Conservation (phyloP, 1,140 invertebrate species). For the Hetaerina americana region DNA sequence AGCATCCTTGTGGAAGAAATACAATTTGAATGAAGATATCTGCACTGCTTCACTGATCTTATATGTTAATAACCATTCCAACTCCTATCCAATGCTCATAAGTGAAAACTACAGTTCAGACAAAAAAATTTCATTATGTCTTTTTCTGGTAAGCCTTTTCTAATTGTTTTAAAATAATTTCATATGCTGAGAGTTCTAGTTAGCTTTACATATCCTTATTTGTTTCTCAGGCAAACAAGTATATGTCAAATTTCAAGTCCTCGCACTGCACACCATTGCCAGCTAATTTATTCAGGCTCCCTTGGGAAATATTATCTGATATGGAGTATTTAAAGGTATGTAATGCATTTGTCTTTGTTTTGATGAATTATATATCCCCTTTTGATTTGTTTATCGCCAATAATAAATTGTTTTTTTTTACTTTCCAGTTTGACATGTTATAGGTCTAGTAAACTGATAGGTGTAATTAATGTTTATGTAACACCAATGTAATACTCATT, state of each 20-base stretch:
- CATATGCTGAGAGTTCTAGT: background rate
- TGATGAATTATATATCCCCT: too few relatives aligned
- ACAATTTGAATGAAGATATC: conserved; percentile 32
- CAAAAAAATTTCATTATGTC: conserved; percentile 38
- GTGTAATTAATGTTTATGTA: too few relatives aligned
- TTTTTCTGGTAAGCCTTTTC: conserved; percentile 41
- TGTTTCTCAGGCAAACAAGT: conserved; percentile 46
- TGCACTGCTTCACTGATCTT: conserved; percentile 39
- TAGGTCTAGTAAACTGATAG: too few relatives aligned
- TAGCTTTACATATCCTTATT: background rate
- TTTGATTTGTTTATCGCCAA: too few relatives aligned
- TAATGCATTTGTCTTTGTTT: too few relatives aligned
- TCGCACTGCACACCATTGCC: conserved; percentile 77
- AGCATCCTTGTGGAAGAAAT: conserved; percentile 22
- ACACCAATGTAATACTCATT: too few relatives aligned
- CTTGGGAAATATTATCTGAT: conserved; percentile 28
- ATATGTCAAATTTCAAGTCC: conserved; percentile 74
- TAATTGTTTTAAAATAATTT: conserved; percentile 8
- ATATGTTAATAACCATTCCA: conserved; percentile 39
- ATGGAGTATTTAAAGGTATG: conserved; percentile 17
- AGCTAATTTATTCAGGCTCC: conserved; percentile 47
- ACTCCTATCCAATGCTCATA: conserved; percentile 45
- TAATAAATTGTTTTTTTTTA: too few relatives aligned
- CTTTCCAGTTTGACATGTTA: too few relatives aligned
- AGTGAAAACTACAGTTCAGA: conserved; percentile 37